Evolutionary conservation across 2,113 vertebrate species (phyloP), one percentile per base, ranked within the genome.

Genomic region (Paralichthys olivaceus): DNA sequence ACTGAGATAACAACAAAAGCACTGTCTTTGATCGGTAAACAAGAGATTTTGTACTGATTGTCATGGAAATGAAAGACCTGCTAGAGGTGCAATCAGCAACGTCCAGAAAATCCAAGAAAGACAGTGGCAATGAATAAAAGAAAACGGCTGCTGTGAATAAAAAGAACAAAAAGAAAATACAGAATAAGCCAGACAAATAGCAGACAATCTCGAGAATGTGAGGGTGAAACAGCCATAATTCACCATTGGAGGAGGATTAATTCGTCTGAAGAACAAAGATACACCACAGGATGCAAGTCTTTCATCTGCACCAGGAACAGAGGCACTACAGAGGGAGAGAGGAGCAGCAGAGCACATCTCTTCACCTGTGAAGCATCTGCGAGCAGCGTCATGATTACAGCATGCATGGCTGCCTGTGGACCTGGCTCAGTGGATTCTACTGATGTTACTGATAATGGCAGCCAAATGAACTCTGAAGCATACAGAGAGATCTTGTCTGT

Each of bases 391-490:
- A 73, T 58, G 84, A 80, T 47, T 64, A 72, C 57, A 54, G 55
- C 73, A 80, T 47, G 88, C 88, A 70, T 54, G 87, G 85, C 67
- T 87, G 82, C 81, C 29, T 68, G 59, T 23, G 71, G 84, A 79
- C 68, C 79, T 59, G 79, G 69, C 81, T 87, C 84, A 34, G 53
- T 76, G 71, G 55, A 66, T 75, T 78, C 59, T 20, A 88, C 75
- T 86, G 87, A 89, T 85, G 87, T 75, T 78, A 61, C 80, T 61
- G 84, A 84, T 90, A 77, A 88, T 79, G 59, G 88, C 85, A 84
- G 78, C 79, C 77, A 83, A 89, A 91, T 88, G 81, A 90, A 86
- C 72, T 88, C 75, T 51, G 81, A 75, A 60, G 83, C 77, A 75
- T 40, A 75, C 84, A 88, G 72, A 73, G 32, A 83, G 84, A 84